Conservation (phyloP, 2,888 invertebrate species). For the Ashinkailepas kermadecensis region DNA sequence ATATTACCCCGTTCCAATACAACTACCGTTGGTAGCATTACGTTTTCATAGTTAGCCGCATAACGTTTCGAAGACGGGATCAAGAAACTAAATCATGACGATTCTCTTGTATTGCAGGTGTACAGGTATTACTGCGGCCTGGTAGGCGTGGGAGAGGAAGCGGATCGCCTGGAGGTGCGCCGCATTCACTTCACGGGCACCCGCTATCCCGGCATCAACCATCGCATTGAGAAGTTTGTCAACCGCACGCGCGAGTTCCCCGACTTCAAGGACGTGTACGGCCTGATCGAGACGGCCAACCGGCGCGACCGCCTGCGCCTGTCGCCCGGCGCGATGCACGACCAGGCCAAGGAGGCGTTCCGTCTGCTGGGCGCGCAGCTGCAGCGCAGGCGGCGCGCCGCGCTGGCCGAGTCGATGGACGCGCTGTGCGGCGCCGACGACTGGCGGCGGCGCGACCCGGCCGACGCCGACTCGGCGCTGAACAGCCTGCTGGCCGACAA, state of each 20-base stretch:
- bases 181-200: conserved; percentile 43
- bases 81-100: no score
- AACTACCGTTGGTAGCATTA: no score
- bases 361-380: conserved; percentile 57
- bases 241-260: conserved; percentile 45
- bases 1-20: no score
- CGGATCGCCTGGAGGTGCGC: not conserved
- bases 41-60: no score
- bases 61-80: no score
- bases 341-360: conserved; percentile 54
- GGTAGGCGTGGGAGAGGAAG: not conserved
- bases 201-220: conserved; percentile 49
- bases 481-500: conserved; percentile 53
- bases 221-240: conserved; percentile 42
- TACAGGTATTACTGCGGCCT: not conserved
- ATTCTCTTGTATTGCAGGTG: not conserved
- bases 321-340: conserved; percentile 32
- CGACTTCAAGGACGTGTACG: conserved; percentile 44
- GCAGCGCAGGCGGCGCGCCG: conserved; percentile 56
- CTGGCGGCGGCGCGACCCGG: conserved; percentile 49
- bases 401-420: conserved; percentile 46
- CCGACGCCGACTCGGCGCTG: conserved; percentile 49
- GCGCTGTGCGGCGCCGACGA: conserved; percentile 47
- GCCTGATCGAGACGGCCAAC: conserved; percentile 41
- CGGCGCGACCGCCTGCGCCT: conserved; percentile 38